Evolutionary conservation across 2,113 vertebrate species (phyloP), one percentile per base, ranked within the genome.

Genomic region (Oncorhynchus keta): DNA sequence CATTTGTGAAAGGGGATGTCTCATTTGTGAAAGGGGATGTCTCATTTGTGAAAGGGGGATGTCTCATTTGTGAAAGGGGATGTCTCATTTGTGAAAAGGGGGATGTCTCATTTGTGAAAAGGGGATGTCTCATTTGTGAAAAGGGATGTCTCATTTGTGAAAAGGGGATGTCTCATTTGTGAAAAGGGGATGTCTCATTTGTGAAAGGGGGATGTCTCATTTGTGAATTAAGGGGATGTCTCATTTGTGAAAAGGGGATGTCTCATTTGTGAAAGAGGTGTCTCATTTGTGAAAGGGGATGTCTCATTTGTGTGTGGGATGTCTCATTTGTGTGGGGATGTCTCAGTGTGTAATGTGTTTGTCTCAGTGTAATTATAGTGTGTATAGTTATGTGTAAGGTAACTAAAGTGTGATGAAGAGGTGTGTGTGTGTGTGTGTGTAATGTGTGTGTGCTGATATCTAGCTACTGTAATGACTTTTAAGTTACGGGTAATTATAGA

Each of bases 401-500:
- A n/a, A n/a, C n/a, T n/a, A n/a, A n/a, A n/a, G n/a, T n/a, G n/a
- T n/a, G n/a, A n/a, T n/a, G n/a, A n/a, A n/a, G n/a, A n/a, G n/a
- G n/a, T 4, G 4, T 4, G 30, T 30, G 30, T 30, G 30, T 32
- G 30, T 32, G 32, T 32, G 32, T 32, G 32, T 32, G 32, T n/a
- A 2, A 2, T 61, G 11, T 45, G 57, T 73, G 22, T 64, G 72
- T 32, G 32, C 5, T 73, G 12, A 16, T 12, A 51, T 20, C 7
- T 49, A 73, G 59, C 20, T 30, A 12, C 20, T 26, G 6, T 48
- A 18, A 20, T 45, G 32, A 64, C n/a, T 28, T 28, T 28, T 32
- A 8, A 32, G 24, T 57, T 64, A 64, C 4, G 64, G 66, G 68
- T 68, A 64, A 70, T 75, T 61, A 30, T 75, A 20, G 26, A 30